Evolutionary conservation across 2,113 vertebrate species (phyloP).

Genomic region (Nannobrachium achirus): DNA sequence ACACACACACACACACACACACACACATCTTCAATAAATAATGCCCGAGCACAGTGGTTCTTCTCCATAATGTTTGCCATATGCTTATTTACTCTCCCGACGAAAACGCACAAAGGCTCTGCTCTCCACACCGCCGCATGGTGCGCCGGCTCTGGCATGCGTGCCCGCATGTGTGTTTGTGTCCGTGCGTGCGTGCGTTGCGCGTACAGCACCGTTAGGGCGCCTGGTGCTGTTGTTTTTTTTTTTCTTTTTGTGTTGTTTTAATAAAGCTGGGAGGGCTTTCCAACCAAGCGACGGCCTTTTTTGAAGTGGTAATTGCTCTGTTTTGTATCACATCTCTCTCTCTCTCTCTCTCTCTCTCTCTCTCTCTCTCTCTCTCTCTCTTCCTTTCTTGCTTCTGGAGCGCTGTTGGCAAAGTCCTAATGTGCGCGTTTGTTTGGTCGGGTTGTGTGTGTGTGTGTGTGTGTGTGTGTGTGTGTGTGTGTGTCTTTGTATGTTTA

Average conservation of each 20-base stretch:
- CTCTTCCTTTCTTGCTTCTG: conserved; percentile 11
- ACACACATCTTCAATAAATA: conserved; percentile 53
- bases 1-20: conserved; percentile 30
- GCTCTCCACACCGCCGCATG: conserved; percentile 1
- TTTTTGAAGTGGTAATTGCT: conserved; percentile 76
- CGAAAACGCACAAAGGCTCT: conserved; percentile 66
- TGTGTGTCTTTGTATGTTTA: no score
- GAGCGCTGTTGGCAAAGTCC: conserved; percentile 18
- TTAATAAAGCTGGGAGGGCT: conserved; percentile 70
- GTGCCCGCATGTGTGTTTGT: conserved; percentile 33
- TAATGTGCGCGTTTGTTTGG: not conserved
- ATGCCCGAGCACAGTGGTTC: conserved; percentile 56
- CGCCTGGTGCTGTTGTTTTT: conserved; percentile 60
- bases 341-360: conserved; percentile 23
- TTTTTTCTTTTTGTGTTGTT: conserved; percentile 65
- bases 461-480: not conserved
- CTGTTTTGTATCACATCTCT: conserved; percentile 59
- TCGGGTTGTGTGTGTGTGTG: conserved; percentile 9
- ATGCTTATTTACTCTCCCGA: conserved; percentile 66
- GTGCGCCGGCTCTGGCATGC: conserved; percentile 24
- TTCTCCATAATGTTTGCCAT: conserved; percentile 69
- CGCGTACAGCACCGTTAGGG: conserved; percentile 52
- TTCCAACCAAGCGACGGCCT: conserved; percentile 54
- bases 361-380: conserved; percentile 19
- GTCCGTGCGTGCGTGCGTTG: conserved; percentile 49